Base-by-base conservation (phyloP, 2,797 vertebrate genomes). In the Falco rusticolus region DNA sequence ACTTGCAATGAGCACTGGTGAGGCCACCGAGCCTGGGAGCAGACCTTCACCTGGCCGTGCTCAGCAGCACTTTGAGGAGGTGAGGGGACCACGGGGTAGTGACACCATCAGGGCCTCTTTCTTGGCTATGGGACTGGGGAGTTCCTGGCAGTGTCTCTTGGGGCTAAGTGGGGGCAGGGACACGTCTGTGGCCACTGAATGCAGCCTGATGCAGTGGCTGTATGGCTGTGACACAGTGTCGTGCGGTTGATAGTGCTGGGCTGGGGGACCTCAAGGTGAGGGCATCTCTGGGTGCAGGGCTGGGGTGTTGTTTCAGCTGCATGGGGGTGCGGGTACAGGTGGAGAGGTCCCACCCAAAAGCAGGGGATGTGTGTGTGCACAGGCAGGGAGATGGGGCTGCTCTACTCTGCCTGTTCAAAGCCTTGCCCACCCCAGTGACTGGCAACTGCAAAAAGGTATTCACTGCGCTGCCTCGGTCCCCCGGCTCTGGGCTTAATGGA, bases 1-100 rank as follows among this genome's bases (percentile, higher is more conserved):
- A n/a, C 29, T 77, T 34, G 33, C 39, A 43, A 7, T 3, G 1
- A 47, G n/a, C n/a, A 2, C 26, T 45, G 37, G 25, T 0, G 15
- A 53, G 54, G 47, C 31, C 37, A 21, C 34, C 0, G 1, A 60
- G 65, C 26, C 20, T 5, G 0, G 54, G 29, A 51, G 19, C 4
- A 1, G 34, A 12, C 6, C 39, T 43, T 54, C 1, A 0, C 48
- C 61, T 0, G 2, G 16, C 26, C 1, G 10, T 12, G 65, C 39
- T 63, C 29, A 19, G 53, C 4, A 0, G 24, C 1, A 10, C 33
- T 22, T 74, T 0, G 10, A 53, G 64, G 13, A 93, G 90, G 85
- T 79, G 61, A 93, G 70, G 18, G 54, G 14, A 4, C 7, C 8
- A 11, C 14, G 51, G 9, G 10, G 7, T 29, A 1, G 3, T 0